Evolutionary conservation across 2,797 vertebrate genomes (phyloP).

Genomic region (Ciconia nigra): DNA sequence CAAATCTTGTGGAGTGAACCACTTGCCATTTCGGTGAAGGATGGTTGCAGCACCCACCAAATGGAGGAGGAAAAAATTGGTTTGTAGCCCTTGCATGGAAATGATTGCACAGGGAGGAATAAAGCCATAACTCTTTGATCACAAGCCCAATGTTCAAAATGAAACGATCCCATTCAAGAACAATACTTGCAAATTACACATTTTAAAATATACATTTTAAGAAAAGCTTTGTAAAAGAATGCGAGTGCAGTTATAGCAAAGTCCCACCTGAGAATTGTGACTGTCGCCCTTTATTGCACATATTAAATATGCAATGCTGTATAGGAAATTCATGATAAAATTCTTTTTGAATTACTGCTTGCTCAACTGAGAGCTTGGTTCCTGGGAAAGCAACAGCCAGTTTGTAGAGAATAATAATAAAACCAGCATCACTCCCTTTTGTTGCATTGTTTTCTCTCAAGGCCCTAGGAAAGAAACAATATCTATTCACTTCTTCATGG

Average conservation of each 20-base stretch:
- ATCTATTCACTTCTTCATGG: constrained; percentile 3
- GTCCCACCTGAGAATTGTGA: background rate
- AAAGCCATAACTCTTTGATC: background rate
- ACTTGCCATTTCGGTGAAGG: background rate
- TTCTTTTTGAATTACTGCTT: background rate
- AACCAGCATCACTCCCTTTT: background rate
- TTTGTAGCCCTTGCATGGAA: background rate
- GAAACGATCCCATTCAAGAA: background rate
- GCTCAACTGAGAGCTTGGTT: background rate
- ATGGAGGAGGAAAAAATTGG: background rate
- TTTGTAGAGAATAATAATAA: constrained; percentile 7
- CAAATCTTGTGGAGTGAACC: background rate
- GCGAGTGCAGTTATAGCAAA: background rate
- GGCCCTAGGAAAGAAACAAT: constrained; percentile 2
- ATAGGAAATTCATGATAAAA: background rate
- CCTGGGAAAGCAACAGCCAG: background rate
- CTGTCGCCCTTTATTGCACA: background rate
- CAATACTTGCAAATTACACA: background rate
- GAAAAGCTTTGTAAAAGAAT: background rate
- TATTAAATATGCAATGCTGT: background rate
- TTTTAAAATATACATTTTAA: background rate
- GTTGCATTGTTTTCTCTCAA: constrained; percentile 38
- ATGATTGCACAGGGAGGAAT: background rate
- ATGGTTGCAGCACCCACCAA: background rate
- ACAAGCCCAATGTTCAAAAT: background rate